Base-by-base conservation (phyloP, 2,888 invertebrate species). In the Pterobdella sp. region DNA sequence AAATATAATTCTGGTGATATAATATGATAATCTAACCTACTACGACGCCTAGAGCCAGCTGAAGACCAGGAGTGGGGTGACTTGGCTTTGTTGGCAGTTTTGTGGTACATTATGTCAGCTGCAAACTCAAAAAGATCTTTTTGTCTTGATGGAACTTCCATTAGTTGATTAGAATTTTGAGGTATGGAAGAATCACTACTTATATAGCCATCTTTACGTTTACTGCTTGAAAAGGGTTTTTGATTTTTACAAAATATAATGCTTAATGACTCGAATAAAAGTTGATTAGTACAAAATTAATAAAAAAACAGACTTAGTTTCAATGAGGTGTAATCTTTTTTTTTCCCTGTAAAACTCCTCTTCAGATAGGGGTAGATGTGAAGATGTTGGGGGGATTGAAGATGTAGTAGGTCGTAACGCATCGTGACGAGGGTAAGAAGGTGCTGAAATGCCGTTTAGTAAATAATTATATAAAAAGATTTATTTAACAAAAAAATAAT, bases 341-440 rank as follows among this genome's bases (percentile, higher is more conserved):
- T 81, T 80, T 74, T 79, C 79, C 71, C 78, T 76, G 74, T 81
- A 79, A 74, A 82, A 82, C 72, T 81, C 80, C 35, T 79, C 79
- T 60, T 79, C 78, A n/a, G 80, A 78, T 60, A 82, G 73, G 4
- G 81, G 81, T 56, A 69, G 35, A n/a, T 32, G 66, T 14, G 35
- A 32, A n/a, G 42, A 31, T 29, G 31, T 36, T 22, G 36, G 42
- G 73, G 4, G 69, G 65, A 2, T 56, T 56, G 7, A 42, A 18
- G 42, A 42, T 18, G 42, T 18, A 7, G 10, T 18, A 14, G 7
- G 42, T 14, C 7, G 10, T 18, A 42, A 7, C 42, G 7, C 42
- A 42, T 18, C 42, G 18, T 14, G 60, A 26, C 7, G 10, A 67
- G 52, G 31, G 65, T 66, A 34, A 35, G 49, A 37, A 52, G 68